Conservation (phyloP, 2,888 invertebrate species). For the Zygogramma bicolorata region DNA sequence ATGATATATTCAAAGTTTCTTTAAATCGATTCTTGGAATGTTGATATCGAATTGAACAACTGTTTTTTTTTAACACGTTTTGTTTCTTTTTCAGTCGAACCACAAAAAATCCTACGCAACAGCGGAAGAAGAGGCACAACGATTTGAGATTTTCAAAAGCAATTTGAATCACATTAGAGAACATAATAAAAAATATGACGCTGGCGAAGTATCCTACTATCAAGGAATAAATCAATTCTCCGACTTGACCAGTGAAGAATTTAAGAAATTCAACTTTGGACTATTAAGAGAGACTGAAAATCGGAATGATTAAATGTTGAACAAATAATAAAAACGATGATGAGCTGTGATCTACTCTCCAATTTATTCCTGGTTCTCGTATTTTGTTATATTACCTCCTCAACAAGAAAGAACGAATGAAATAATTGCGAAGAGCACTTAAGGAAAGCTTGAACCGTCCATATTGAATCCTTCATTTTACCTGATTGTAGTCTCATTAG, state of each 20-base stretch:
- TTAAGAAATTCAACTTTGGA: slow-evolving; percentile 7
- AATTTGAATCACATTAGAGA: slow-evolving; percentile 37
- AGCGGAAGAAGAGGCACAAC: slow-evolving; percentile 38
- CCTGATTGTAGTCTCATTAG: too few species aligned
- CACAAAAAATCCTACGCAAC: slow-evolving; percentile 36
- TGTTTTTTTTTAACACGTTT: neutral
- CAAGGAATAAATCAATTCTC: slow-evolving; percentile 40
- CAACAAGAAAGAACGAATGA: too few species aligned
- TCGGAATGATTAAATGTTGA: neutral
- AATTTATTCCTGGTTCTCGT: too few species aligned
- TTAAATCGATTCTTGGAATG: neutral
- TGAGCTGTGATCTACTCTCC: neutral
- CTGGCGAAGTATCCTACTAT: slow-evolving; percentile 37
- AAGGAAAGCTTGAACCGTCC: too few species aligned
- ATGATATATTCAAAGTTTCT: too few species aligned
- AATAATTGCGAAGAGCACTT: too few species aligned
- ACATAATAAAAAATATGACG: slow-evolving; percentile 40
- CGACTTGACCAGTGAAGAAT: slow-evolving; percentile 42
- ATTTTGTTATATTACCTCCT: too few species aligned
- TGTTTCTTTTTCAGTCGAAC: slow-evolving; percentile 30
- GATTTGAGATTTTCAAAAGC: slow-evolving; percentile 36
- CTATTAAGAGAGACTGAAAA: neutral
- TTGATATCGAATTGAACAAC: neutral
- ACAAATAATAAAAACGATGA: neutral
- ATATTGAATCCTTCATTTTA: too few species aligned